Evolutionary conservation across 1,140 invertebrate genomes (phyloP).

Genomic region (Apis dorsata): DNA sequence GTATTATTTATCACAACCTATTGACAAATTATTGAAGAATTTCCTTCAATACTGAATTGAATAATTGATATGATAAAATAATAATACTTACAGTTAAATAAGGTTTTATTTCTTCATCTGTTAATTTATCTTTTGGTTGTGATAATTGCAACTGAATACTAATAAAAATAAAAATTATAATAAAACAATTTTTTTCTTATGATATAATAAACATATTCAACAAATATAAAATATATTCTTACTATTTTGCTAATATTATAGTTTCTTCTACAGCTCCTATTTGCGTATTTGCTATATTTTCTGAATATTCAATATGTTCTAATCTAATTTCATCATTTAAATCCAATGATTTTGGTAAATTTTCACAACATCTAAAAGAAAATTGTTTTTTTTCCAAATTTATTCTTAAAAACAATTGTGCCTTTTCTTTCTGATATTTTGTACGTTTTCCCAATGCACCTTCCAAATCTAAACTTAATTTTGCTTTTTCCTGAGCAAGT

Average conservation of each 20-base stretch:
- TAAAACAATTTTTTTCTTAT: conserved; percentile 29
- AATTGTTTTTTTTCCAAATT: conserved; percentile 77
- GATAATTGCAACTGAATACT: conserved; percentile 85
- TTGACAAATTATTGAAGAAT: conserved; percentile 63
- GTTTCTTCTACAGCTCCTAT: conserved; percentile 89
- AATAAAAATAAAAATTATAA: conserved; percentile 58
- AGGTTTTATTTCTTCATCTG: conserved; percentile 88
- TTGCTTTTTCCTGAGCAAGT: conserved; percentile 82
- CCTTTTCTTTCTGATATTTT: conserved; percentile 89
- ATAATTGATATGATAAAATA: not conserved
- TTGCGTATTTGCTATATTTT: conserved; percentile 81
- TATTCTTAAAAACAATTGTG: conserved; percentile 89
- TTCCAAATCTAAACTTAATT: conserved; percentile 85
- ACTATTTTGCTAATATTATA: conserved; percentile 87
- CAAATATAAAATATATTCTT: conserved; percentile 68
- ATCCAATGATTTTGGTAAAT: conserved; percentile 83
- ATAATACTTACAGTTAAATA: conserved; percentile 85
- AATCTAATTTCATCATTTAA: conserved; percentile 92
- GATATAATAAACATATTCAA: not conserved
- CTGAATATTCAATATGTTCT: conserved; percentile 87
- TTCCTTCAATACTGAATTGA: conserved; percentile 7
- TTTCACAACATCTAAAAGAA: conserved; percentile 68
- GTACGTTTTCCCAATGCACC: conserved; percentile 92
- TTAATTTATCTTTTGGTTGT: conserved; percentile 88
- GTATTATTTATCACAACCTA: conserved; percentile 75